Base-by-base conservation (phyloP, 1,140 invertebrate genomes). In the Drepana arcuata region DNA sequence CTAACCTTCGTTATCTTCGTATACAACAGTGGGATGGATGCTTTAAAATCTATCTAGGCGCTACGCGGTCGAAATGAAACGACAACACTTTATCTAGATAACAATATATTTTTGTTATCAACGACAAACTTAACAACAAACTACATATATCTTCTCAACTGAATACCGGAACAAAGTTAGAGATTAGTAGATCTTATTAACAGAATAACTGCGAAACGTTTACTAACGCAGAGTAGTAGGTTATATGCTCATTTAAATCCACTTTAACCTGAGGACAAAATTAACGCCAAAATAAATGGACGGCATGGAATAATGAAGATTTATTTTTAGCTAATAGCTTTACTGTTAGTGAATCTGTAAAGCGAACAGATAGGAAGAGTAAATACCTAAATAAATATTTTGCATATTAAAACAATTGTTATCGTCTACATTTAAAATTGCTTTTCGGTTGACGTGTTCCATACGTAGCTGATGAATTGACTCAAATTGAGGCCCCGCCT, bases 51-150 rank as follows among this genome's bases (percentile, higher is more conserved):
- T n/a, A n/a, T n/a, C n/a, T n/a, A n/a, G n/a, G n/a, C n/a, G n/a
- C n/a, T n/a, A n/a, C n/a, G n/a, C n/a, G n/a, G n/a, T n/a, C n/a
- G n/a, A n/a, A n/a, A n/a, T n/a, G n/a, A n/a, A n/a, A n/a, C n/a
- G n/a, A n/a, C n/a, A n/a, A n/a, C n/a, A n/a, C n/a, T 46, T 52
- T 67, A 73, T 81, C 72, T 82, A 79, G 73, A 73, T 79, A 82
- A 82, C 78, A 82, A 79, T 82, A 79, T 82, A 82, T 79, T 79
- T 68, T 79, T 77, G 71, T 77, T 62, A 77, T 72, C 71, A 79
- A 79, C 69, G 75, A 75, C 73, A 82, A 82, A 82, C 78, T 79
- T 81, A 82, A 82, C 78, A 82, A 82, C 73, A 72, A 64, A 73
- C 72, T 74, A 81, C 68, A 77, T 70, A 77, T 66, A 67, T 70